phyloP scores from a whole-genome alignment of 2,888 invertebrate species.

The Portevinia maculata region DNA sequence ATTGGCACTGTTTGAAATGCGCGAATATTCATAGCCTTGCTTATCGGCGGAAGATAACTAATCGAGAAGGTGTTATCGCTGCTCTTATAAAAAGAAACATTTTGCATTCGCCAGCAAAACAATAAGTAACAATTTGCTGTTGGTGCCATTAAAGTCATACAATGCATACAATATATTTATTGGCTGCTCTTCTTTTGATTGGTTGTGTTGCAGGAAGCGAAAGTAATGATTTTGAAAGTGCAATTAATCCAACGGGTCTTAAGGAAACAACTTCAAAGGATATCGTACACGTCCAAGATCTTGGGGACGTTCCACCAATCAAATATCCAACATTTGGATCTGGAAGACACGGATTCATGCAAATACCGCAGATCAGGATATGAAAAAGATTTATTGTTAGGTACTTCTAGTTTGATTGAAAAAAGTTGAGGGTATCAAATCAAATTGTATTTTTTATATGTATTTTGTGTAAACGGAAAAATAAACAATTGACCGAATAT shows the following conservation, averaged over 20 bases:
- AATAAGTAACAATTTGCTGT: neutral
- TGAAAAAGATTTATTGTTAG: neutral
- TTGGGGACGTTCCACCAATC: conserved; percentile 1
- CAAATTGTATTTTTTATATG: no score
- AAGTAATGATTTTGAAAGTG: neutral
- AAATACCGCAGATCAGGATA: conserved; percentile 17
- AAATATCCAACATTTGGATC: conserved; percentile 3
- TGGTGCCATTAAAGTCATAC: neutral
- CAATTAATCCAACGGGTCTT: neutral
- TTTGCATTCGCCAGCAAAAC: no score
- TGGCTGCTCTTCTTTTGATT: neutral
- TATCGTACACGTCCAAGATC: neutral
- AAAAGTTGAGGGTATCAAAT: neutral
- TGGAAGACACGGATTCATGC: conserved; percentile 23
- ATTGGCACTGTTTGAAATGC: no score
- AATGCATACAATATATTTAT: conserved; percentile 3
- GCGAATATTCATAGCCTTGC: neutral
- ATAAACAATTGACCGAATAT: no score
- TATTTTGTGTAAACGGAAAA: no score
- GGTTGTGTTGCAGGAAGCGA: neutral
- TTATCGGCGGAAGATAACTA: neutral
- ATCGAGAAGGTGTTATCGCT: neutral
- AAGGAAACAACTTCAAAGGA: neutral
- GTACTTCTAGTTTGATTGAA: neutral
- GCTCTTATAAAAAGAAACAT: neutral